phyloP scores from a whole-genome alignment of 2,113 vertebrate species.

The Anhinga rufa region DNA sequence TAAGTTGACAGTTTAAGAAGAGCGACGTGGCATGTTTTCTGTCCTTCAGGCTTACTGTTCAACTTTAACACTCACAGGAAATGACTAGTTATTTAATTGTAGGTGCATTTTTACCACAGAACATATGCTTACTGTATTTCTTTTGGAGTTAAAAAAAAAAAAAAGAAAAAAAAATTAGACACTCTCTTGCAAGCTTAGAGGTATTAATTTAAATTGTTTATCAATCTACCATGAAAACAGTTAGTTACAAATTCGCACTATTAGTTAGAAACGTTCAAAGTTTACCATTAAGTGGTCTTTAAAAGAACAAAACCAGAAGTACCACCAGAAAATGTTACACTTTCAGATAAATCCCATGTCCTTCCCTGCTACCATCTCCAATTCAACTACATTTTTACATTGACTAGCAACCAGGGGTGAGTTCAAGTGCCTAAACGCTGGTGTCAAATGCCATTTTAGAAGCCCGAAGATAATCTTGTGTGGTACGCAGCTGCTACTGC shows the following conservation, averaged over 20 bases:
- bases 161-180: neutral
- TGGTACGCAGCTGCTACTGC: neutral
- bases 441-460: neutral
- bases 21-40: neutral
- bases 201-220: neutral
- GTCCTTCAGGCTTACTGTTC: neutral
- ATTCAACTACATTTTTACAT: neutral
- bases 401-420: neutral
- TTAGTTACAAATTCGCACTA: neutral
- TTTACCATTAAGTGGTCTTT: neutral
- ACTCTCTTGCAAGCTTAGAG: neutral
- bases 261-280: neutral
- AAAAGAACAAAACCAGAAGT: neutral
- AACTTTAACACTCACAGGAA: neutral
- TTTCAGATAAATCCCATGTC: neutral
- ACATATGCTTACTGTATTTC: neutral
- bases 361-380: neutral
- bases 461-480: neutral
- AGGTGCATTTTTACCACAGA: neutral
- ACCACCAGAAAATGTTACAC: neutral
- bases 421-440: neutral
- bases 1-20: constrained; percentile 1
- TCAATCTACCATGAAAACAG: neutral
- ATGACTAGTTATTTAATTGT: neutral
- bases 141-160: neutral